Percentiles rank a stretch among this genome's conserved stretches.
Conservation (phyloP, 2,113 vertebrate species). For the Brachypodius melanocephalos region DNA sequence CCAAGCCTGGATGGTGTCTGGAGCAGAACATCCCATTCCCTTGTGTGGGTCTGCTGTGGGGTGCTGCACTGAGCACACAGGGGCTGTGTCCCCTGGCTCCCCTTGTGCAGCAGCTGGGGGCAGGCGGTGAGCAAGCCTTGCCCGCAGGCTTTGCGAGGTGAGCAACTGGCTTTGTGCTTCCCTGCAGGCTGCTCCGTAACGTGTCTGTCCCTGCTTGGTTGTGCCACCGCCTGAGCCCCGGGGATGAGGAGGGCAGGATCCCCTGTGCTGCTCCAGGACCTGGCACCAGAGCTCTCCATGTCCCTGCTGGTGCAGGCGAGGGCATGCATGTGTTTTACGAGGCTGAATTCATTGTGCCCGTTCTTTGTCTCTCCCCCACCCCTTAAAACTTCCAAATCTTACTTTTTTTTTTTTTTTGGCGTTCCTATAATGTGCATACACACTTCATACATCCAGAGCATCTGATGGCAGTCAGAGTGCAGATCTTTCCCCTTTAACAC, state of each 20-base stretch:
- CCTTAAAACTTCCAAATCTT: not conserved
- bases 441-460: not conserved
- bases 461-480: not conserved
- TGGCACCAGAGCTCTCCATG: not conserved
- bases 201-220: not conserved
- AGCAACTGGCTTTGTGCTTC: not conserved
- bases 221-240: not conserved
- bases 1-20: not conserved
- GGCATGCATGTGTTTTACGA: not conserved
- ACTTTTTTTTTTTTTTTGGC: not conserved
- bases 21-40: not conserved
- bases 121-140: not conserved
- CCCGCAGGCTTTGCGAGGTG: not conserved
- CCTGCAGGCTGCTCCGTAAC: rapidly evolving
- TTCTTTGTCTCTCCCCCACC: not conserved
- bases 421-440: rapidly evolving
- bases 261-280: not conserved
- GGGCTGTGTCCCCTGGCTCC: not conserved
- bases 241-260: not conserved
- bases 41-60: not conserved
- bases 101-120: not conserved
- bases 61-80: rapidly evolving
- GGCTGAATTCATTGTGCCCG: not conserved
- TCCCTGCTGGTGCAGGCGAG: not conserved
- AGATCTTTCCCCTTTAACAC: not conserved